Evolutionary conservation across 1,140 invertebrate species (phyloP), one percentile per base, ranked within the genome.

Genomic region (Diorhabda elongata): DNA sequence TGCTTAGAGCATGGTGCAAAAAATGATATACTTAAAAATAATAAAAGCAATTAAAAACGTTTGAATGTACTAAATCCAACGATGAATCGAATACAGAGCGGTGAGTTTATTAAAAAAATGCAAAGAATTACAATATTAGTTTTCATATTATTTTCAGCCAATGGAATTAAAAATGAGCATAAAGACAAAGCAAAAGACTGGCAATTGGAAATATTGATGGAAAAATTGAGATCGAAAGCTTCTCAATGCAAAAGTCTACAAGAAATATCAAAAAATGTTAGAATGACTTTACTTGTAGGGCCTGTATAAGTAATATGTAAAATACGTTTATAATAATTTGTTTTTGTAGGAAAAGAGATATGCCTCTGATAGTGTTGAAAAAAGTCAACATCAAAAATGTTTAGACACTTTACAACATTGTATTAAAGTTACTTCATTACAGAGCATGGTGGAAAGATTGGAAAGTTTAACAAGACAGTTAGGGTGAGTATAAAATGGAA

Each of bases 341-440:
- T 79, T 82, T 44, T 26, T 26, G 26, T 73, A 94, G 92, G 95
- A 94, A 80, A 96, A 92, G 81, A 84, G 88, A 71, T 94, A 89
- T 82, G 87, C 90, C 26, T 84, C 94, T 41, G 94, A 97, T 73
- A 90, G 86, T 75, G 86, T 90, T 44, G 95, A 97, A 76, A 90
- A 93, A 78, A 87, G 85, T 74, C 91, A 93, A 66, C 82, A 97
- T 61, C 94, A 97, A 80, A 91, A 92, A 83, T 96, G 93, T 81
- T 83, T 98, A 60, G 95, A 98, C 80, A 92, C 91, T 57, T 83
- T 98, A 67, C 96, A 98, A 80, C 92, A 96, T 79, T 94, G 92
- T 45, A 97, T 98, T 69, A 96, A 96, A 88, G 93, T 97, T 0
- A 93, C 91, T 58, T 94, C 92, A 0, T 83, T 96, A 42, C 92